Base-by-base conservation (phyloP, 2,797 vertebrate species). In the Emys orbicularis region DNA sequence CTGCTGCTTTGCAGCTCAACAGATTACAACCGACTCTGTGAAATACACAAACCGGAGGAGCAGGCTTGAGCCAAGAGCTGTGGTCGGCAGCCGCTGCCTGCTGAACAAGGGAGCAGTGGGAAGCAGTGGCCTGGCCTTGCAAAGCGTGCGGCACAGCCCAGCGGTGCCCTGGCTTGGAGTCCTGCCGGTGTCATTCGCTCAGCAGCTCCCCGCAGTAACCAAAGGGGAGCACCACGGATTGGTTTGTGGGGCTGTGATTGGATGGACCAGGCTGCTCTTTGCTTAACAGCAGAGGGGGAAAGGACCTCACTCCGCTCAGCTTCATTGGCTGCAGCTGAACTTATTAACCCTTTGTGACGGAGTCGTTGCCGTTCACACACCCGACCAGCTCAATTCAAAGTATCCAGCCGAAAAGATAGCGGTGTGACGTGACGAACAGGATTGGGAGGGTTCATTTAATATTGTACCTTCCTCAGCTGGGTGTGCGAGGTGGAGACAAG, bases 231-330 rank as follows among this genome's bases (percentile, higher is more conserved):
- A 6, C 19, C 34, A 21, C 10, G 3, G 84, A 77, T 53, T 54
- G 77, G 80, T 84, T 53, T 94, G 94, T 85, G 81, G 77, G 41
- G 83, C 84, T n/a, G 57, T 81, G 82, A 90, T 65, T 65, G 90
- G 76, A 92, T 76, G 90, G 76, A 92, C 37, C 29, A 34, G 16
- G n/a, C 52, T 49, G 54, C 44, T 77, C 72, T 72, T 72, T 49
- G 50, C 27, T 27, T 27, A 57, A 29, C 76, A 37, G 44, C 77
- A 68, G 88, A 81, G 44, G 3, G 41, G 81, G 68, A 49, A 79
- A n/a, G 82, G 83, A 81, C 84, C 84, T 76, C 79, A 15, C 34
- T 6, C 82, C 34, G 4, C 25, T 54, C 65, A 56, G 12, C 72
- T 23, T 77, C 61, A 34, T 54, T 44, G 12, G 34, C 23, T 4